Conservation (phyloP, 2,113 vertebrate species). For the Saimiri boliviensis region DNA sequence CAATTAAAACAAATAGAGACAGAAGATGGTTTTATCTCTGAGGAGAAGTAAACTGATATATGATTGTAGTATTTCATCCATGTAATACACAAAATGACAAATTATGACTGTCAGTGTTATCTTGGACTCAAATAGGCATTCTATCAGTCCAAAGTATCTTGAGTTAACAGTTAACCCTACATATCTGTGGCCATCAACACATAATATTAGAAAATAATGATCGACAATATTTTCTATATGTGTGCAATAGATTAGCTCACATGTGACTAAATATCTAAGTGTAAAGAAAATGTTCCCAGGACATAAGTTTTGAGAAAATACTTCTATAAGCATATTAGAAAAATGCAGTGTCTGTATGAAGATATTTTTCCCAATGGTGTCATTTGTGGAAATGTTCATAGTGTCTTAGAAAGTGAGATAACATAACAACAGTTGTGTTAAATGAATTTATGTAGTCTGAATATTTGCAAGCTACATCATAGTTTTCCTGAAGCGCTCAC, state of each 20-base stretch:
- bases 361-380: not conserved
- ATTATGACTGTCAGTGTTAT: conserved; percentile 69
- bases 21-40: conserved; percentile 55
- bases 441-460: not conserved
- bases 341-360: conserved; percentile 20
- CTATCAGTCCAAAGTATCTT: conserved; percentile 59
- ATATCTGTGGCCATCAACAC: conserved; percentile 39
- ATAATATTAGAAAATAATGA: not conserved
- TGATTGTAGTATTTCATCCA: conserved; percentile 64
- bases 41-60: conserved; percentile 65
- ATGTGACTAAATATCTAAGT: not conserved
- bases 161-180: conserved; percentile 41
- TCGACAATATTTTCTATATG: not conserved
- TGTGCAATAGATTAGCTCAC: not conserved
- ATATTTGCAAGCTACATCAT: conserved; percentile 19
- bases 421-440: conserved; percentile 24
- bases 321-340: not conserved
- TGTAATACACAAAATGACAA: conserved; percentile 61
- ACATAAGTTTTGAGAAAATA: conserved; percentile 19
- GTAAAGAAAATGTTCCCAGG: not conserved
- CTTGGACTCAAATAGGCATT: conserved; percentile 57
- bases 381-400: not conserved
- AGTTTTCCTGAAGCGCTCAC: not conserved
- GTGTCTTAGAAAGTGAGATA: conserved; percentile 10
- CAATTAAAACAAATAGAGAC: conserved; percentile 70